These are phyloP conservation scores for Rhinogobius similis DNA, from an alignment of 2,113 vertebrate species.

Conservation along the genomic window DNA sequence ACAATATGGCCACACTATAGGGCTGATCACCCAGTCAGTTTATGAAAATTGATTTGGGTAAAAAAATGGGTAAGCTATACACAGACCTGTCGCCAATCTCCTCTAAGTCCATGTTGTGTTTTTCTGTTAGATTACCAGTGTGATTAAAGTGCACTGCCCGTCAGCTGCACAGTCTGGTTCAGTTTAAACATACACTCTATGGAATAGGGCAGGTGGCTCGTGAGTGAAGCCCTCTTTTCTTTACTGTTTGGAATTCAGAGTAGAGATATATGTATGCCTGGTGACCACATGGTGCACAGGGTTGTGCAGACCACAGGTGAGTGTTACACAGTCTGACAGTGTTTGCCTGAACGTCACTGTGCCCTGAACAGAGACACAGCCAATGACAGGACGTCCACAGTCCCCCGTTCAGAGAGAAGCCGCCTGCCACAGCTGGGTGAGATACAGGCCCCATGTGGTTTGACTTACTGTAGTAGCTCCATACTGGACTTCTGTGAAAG, in stretches of 20 bases:
- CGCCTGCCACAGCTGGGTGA: slow-evolving; percentile 75
- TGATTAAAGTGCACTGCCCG: no score
- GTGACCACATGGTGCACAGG: slow-evolving; percentile 56
- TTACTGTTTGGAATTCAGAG: slow-evolving; percentile 41
- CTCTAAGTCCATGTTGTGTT: slow-evolving; percentile 45
- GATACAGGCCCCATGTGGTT: slow-evolving; percentile 76
- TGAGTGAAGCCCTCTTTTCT: slow-evolving; percentile 20
- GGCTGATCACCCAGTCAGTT: no score
- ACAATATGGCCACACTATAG: no score
- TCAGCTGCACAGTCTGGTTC: slow-evolving; percentile 44
- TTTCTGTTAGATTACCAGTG: slow-evolving; percentile 59
- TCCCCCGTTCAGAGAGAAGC: slow-evolving; percentile 45
- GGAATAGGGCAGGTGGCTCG: slow-evolving; percentile 59
- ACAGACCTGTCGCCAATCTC: slow-evolving; percentile 29
- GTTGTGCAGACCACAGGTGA: slow-evolving; percentile 34
- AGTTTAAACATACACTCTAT: slow-evolving; percentile 41
- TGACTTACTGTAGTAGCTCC: slow-evolving; percentile 64
- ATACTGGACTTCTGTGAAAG: slow-evolving; percentile 69
- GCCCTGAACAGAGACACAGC: slow-evolving; percentile 59
- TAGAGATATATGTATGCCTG: slow-evolving; percentile 55
- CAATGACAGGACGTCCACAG: slow-evolving; percentile 62
- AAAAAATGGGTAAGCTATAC: no score
- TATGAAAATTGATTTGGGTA: no score
- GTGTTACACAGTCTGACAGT: slow-evolving; percentile 75
- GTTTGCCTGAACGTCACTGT: slow-evolving; percentile 71